phyloP scores from a whole-genome alignment of 2,113 vertebrate species.

The Semnornis frantzii region DNA sequence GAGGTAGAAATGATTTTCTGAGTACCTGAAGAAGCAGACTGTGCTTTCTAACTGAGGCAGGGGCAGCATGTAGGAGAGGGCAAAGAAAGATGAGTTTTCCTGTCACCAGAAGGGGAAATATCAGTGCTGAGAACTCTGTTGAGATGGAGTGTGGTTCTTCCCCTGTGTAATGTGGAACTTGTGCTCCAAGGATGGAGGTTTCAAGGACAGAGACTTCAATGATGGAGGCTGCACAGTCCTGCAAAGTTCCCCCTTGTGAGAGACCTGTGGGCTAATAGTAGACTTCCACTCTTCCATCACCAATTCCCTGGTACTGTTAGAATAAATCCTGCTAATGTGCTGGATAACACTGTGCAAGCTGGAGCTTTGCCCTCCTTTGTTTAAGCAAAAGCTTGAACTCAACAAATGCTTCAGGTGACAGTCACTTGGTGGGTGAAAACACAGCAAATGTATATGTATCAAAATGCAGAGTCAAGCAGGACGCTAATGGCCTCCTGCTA shows the following conservation, averaged over 20 bases:
- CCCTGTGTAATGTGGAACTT: neutral
- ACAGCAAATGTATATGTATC: neutral
- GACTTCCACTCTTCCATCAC: neutral
- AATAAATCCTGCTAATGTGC: neutral
- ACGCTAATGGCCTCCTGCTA: neutral
- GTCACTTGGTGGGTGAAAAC: neutral
- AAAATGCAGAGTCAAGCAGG: neutral
- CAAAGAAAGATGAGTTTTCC: neutral
- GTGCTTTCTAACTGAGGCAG: neutral
- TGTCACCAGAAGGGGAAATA: conserved; percentile 5
- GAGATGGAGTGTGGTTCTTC: neutral
- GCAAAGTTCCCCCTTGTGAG: neutral
- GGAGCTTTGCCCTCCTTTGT: neutral
- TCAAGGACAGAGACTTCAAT: neutral
- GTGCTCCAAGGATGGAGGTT: neutral
- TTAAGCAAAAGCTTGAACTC: neutral
- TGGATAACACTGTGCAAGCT: neutral
- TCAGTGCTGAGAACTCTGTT: neutral
- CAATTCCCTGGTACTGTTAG: neutral
- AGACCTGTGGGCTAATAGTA: neutral
- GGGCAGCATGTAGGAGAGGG: neutral
- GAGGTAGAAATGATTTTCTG: neutral
- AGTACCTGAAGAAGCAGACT: neutral
- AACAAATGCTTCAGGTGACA: neutral
- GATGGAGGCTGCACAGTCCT: neutral